These are phyloP conservation scores for Cryptoleucopteryx plumbea DNA, from an alignment of 2,113 vertebrate species.

Conservation along the genomic window DNA sequence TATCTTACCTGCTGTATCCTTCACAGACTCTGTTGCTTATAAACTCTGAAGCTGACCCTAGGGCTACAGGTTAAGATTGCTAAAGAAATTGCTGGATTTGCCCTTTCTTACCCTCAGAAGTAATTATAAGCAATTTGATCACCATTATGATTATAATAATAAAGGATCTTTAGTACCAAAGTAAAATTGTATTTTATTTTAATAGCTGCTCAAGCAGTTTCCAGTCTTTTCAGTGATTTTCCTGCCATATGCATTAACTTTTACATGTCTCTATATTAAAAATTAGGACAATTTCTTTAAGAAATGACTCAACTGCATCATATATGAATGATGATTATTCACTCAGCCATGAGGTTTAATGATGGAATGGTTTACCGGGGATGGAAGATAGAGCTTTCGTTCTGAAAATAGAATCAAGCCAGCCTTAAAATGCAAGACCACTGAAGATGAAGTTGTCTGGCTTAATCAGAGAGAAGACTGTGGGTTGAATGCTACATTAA, in stretches of 20 bases:
- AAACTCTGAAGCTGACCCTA: background rate
- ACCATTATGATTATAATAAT: background rate
- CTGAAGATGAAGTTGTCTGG: background rate
- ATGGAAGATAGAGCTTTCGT: background rate
- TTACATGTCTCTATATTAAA: background rate
- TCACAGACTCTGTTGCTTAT: background rate
- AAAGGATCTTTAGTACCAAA: background rate
- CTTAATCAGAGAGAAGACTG: background rate
- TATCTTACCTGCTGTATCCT: background rate
- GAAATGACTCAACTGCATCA: background rate
- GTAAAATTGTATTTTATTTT: background rate
- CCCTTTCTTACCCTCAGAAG: background rate
- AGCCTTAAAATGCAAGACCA: background rate
- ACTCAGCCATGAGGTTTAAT: background rate
- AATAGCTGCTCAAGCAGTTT: background rate
- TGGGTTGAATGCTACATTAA: background rate
- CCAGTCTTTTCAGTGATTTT: background rate
- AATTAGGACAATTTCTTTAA: background rate
- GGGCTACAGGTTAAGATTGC: background rate
- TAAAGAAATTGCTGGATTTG: background rate
- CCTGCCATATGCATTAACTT: background rate
- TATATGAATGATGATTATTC: background rate
- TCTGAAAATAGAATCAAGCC: background rate
- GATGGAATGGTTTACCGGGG: background rate
- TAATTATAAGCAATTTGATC: background rate